A percentile compares a stretch with the other conserved stretches of the same genome.
These are phyloP conservation scores for Aptenodytes forsteri DNA, from an alignment of 2,113 vertebrate genomes.

Conservation along the genomic window DNA sequence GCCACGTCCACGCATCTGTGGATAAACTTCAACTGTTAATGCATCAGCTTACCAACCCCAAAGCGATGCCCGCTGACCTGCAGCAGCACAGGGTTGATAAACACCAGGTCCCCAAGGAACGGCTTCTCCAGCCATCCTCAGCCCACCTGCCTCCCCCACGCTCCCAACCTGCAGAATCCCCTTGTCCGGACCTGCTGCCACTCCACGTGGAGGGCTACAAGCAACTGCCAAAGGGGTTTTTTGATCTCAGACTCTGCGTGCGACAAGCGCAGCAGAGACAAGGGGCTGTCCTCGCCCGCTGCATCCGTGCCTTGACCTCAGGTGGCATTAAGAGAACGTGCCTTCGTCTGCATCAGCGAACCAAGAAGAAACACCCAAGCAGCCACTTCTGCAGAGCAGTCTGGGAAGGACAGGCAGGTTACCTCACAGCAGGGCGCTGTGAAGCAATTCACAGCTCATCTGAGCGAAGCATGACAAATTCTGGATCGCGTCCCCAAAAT, in stretches of 20 bases:
- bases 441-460: not conserved
- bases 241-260: not conserved
- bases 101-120: not conserved
- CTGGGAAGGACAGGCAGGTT: not conserved
- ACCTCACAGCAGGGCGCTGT: no score
- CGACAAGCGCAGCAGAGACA: not conserved
- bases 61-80: not conserved
- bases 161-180: not conserved
- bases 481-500: accelerated
- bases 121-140: not conserved
- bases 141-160: no score
- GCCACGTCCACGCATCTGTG: not conserved
- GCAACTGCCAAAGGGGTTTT: not conserved
- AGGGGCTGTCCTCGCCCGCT: not conserved
- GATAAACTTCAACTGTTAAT: not conserved
- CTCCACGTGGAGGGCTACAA: not conserved
- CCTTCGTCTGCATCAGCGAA: not conserved
- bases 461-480: not conserved
- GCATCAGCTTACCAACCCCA: not conserved
- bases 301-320: not conserved
- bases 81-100: not conserved
- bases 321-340: not conserved
- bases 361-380: not conserved
- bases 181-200: not conserved
- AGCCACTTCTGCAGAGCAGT: not conserved